These are phyloP conservation scores for Monoplex corrugatus DNA, from an alignment of 2,888 invertebrate genomes.

Conservation along the genomic window DNA sequence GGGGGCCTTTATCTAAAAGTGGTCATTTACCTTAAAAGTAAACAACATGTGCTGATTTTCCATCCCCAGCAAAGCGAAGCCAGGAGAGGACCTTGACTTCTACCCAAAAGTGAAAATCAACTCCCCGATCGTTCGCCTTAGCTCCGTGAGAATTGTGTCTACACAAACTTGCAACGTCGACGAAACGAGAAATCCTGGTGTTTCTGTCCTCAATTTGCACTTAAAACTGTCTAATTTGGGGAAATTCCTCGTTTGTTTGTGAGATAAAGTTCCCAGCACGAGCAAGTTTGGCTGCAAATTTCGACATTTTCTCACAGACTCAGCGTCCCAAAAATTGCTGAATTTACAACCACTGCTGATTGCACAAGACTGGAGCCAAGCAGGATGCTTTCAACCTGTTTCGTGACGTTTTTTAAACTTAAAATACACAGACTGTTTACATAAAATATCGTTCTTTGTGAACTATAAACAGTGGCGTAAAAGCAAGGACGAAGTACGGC, in stretches of 20 bases:
- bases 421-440: not conserved
- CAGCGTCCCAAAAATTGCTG: not conserved
- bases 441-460: too few species aligned
- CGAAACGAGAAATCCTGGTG: not conserved
- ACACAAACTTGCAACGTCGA: conserved; percentile 17
- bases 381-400: not conserved
- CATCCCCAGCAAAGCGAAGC: not conserved
- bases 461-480: too few species aligned
- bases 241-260: conserved; percentile 39
- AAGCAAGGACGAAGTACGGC: not conserved
- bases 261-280: conserved; percentile 28
- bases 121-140: not conserved
- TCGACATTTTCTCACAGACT: not conserved
- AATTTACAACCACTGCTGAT: not conserved
- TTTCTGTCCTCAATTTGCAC: conserved; percentile 11
- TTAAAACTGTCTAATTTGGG: conserved; percentile 29
- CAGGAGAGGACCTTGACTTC: conserved; percentile 31
- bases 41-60: conserved; percentile 44
- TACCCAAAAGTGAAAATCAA: conserved; percentile 11
- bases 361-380: not conserved
- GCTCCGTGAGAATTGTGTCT: conserved; percentile 37
- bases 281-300: not conserved
- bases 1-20: conserved; percentile 36
- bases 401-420: not conserved
- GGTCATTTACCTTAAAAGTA: conserved; percentile 49